Evolutionary conservation across 2,888 invertebrate species (phyloP).

Genomic region (Agrilus mali): DNA sequence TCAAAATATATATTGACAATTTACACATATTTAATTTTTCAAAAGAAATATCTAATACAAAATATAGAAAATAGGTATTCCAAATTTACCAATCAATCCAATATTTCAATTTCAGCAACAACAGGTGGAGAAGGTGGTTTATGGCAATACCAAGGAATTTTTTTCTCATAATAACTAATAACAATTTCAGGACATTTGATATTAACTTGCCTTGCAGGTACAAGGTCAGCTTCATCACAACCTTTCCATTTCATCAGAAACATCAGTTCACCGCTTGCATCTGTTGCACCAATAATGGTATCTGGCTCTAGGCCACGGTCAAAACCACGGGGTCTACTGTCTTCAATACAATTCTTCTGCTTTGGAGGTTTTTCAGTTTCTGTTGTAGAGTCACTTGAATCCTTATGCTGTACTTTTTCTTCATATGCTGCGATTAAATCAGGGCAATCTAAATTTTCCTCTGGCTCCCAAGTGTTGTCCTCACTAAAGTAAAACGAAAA

Average conservation of each 20-base stretch:
- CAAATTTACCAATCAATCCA: constrained; percentile 10
- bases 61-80: neutral
- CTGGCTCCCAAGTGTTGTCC: constrained; percentile 79
- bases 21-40: too few species aligned
- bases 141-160: constrained; percentile 19
- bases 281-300: constrained; percentile 80
- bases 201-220: constrained; percentile 47
- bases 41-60: neutral
- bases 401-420: constrained; percentile 12
- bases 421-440: constrained; percentile 48
- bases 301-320: constrained; percentile 69
- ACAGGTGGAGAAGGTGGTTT: constrained; percentile 8
- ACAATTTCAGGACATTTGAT: constrained; percentile 48
- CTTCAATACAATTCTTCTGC: constrained; percentile 30
- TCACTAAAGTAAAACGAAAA: constrained; percentile 19
- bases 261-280: constrained; percentile 76
- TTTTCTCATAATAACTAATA: constrained; percentile 49
- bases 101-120: constrained; percentile 16
- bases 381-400: neutral
- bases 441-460: constrained; percentile 62
- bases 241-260: constrained; percentile 81
- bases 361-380: constrained; percentile 22
- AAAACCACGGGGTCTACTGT: constrained; percentile 52
- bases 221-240: constrained; percentile 52
- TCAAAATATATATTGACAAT: too few species aligned